Base-by-base conservation (phyloP, 2,888 invertebrate species). In the Hypena proboscidalis region DNA sequence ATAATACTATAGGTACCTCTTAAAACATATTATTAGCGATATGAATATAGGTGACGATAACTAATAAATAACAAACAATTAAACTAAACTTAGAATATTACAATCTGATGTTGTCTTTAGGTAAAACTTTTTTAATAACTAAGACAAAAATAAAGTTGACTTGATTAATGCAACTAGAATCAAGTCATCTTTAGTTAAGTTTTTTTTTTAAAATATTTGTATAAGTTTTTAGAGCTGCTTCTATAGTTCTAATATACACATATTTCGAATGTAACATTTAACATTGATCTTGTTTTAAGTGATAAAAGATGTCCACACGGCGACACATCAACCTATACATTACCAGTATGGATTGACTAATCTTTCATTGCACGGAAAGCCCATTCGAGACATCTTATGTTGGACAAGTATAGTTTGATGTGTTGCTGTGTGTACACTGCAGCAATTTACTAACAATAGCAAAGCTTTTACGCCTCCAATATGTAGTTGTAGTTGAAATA, bases 1-100 rank as follows among this genome's bases (percentile, higher is more conserved):
- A 37, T 64, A 62, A 61, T 51, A 55, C 46, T 48, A 53, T 41
- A 54, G 37, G 40, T 58, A 54, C 49, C 50, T 51, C 51, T 60
- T 58, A 50, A 51, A 50, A 55, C 55, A 63, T 64, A 55, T 57
- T 47, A 59, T 57, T 47, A 59, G 46, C 38, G 11, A 50, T 53
- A 52, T 52, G 32, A 48, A 47, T 53, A 50, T 27, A 58, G n/a
- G 11, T 34, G 20, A 35, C 20, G 30, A 50, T 42, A 50, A 54
- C 39, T 49, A 43, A 40, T 40, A 44, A 36, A 41, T 39, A 58
- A 55, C 33, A 57, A n/a, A 36, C 39, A 54, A 50, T 33, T 46
- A 49, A 36, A 49, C 44, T 52, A 49, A 26, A 43, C 33, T 46
- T 48, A 48, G 27, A 23, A 17, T 43, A 39, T 45, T 42, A 49